phyloP scores from a whole-genome alignment of 2,888 invertebrate genomes.

The Erebia aethiops region DNA sequence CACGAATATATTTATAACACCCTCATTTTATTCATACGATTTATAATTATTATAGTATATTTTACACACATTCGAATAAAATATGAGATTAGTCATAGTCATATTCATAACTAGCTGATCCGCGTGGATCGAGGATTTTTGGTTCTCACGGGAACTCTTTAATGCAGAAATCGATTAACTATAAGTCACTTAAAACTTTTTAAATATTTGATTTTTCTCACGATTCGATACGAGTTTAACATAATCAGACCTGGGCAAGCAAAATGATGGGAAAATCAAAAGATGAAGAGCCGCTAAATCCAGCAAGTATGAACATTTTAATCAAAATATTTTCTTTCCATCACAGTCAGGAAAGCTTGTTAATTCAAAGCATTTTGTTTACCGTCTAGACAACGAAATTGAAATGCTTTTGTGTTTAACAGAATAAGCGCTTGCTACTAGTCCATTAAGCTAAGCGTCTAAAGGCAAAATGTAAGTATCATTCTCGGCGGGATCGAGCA shows the following conservation, averaged over 20 bases:
- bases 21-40: no score
- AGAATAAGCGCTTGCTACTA: slow-evolving; percentile 33
- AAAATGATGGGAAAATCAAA: not conserved
- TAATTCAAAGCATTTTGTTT: slow-evolving; percentile 2
- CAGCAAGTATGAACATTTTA: not conserved
- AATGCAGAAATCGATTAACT: no score
- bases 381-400: slow-evolving; percentile 14
- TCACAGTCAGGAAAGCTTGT: not conserved
- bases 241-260: not conserved
- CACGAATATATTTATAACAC: no score
- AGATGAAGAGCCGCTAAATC: not conserved
- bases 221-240: no score
- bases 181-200: no score
- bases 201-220: no score
- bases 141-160: no score
- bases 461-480: slow-evolving; percentile 43
- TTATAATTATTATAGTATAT: no score
- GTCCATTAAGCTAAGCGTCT: slow-evolving; percentile 40
- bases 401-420: slow-evolving; percentile 20
- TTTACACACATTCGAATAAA: no score
- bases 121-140: no score
- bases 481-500: slow-evolving; percentile 45
- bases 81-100: no score
- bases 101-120: no score
- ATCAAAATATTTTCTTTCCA: slow-evolving; percentile 2